Base-by-base conservation (phyloP, 1,140 invertebrate genomes). In the Cepaea nemoralis region DNA sequence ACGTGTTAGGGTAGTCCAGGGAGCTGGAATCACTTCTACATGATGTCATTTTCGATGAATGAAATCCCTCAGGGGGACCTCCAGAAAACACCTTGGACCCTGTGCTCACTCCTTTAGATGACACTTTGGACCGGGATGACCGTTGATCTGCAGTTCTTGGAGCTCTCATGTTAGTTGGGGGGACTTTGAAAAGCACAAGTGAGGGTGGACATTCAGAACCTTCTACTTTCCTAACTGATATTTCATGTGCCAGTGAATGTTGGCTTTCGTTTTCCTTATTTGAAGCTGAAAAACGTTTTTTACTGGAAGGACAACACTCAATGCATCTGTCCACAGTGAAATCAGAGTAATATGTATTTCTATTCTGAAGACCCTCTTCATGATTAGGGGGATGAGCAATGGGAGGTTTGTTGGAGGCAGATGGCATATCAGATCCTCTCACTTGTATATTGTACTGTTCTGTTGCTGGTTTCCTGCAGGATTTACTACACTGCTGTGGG, bases 301-400 rank as follows among this genome's bases (percentile, higher is more conserved):
- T 8, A 3, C 50, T 22, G 2, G 59, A 63, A 31, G 67, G 12
- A 31, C 27, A 63, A 63, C 33, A 10, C n/a, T 90, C 85, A 33
- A 90, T 87, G 67, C 88, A 86, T n/a, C 88, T 83, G 77, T 89
- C 88, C 19, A 89, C 76, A 37, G 88, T 89, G 79, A 90, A 88
- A 80, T 89, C 89, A 40, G 84, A 86, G 73, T 90, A 90, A 71
- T 90, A 90, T 67, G 87, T 78, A 35, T 87, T 81, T 33, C 89
- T 84, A 22, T 87, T 87, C 70, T 86, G 80, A n/a, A 87, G 83
- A 31, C 88, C 89, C 74, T 89, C 85, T 80, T 88, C 84, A 19
- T 69, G 55, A 33, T 69, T 80, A 40, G 69, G 66, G 0, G 73
- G 35, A 14, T 12, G 27, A 24, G 86, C 86, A 24, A 85, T 76